Evolutionary conservation across 2,113 vertebrate genomes (phyloP).

Genomic region (Otus sunia): DNA sequence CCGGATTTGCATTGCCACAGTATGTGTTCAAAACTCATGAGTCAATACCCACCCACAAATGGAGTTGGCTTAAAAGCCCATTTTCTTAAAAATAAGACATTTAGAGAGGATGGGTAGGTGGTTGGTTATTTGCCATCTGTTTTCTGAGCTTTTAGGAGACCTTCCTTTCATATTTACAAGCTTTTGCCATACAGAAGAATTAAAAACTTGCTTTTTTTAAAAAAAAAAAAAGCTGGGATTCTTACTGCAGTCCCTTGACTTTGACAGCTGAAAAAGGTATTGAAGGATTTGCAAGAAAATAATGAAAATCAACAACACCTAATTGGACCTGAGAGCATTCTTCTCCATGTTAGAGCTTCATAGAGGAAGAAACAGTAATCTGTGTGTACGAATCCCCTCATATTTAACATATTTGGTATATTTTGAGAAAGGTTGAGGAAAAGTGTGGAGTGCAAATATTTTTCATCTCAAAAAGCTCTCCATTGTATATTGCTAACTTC

Average conservation of each 20-base stretch:
- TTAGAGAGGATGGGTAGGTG: conserved; percentile 44
- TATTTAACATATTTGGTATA: background rate
- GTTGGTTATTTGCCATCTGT: conserved; percentile 59
- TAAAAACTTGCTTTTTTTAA: background rate
- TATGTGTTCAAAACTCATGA: conserved; percentile 44
- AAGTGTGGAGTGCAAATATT: background rate
- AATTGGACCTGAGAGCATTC: background rate
- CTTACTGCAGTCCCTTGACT: background rate
- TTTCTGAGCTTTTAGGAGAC: conserved; percentile 18
- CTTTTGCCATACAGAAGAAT: background rate
- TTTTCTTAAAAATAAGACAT: conserved; percentile 65
- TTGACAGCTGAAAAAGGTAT: background rate
- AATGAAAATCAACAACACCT: background rate
- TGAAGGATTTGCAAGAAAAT: background rate
- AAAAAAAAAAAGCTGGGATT: background rate
- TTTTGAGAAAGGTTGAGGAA: background rate
- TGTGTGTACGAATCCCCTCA: background rate
- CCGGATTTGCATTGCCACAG: conserved; percentile 15
- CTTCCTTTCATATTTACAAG: conserved; percentile 16
- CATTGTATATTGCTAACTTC: background rate
- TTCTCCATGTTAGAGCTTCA: background rate
- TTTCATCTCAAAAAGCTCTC: background rate
- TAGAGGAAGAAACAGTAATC: background rate
- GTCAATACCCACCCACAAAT: conserved; percentile 57
- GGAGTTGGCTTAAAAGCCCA: conserved; percentile 30